Evolutionary conservation across 2,113 vertebrate genomes (phyloP), one percentile per base, ranked within the genome.

Genomic region (Psammodynastes pulverulentus): DNA sequence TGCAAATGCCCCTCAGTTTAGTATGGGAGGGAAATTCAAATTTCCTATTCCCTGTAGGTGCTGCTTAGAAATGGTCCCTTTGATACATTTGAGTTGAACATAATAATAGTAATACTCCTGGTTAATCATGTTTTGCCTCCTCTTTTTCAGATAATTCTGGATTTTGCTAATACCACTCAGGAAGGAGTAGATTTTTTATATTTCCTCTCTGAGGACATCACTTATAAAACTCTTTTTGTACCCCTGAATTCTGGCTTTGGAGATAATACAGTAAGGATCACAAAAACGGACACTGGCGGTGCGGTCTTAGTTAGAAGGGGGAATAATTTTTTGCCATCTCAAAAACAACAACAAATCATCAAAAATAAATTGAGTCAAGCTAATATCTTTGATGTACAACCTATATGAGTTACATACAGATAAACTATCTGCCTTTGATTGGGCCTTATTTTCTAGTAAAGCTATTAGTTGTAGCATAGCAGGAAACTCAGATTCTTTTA

Each of bases 161-260:
- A 96, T 94, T 98, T 98, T 34, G 97, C 98, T 53, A 97, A 97
- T 26, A 92, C 96, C 1, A 98, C 97, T 8, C 92, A 95, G 1
- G 97, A 96, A 24, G 99, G 99, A 9, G 89, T 95, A 19, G 95
- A 97, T 24, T 98, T 99, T 7, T 91, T 99, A 52, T 95, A 97
- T 19, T 98, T 98, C 93, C 96, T 99, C 39, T 97, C 98, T 0
- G 97, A 98, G n/a, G 97, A 95, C 88, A 97, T 96, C 0, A 94
- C 98, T 56, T 98, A 97, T 46, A 98, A 98, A 95, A 99, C 98
- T 0, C 96, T 99, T 84, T 99, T 99, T 56, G 98, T 98, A 45
- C 99, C 99, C 29, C 97, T 98, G 90, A 98, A 99, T 0, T 96
- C 97, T 19, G 98, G 98, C 91, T 99, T 99, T 53, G 1, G 90